Evolutionary conservation across 2,113 vertebrate genomes (phyloP).

Genomic region (Ailuropoda melanoleuca): DNA sequence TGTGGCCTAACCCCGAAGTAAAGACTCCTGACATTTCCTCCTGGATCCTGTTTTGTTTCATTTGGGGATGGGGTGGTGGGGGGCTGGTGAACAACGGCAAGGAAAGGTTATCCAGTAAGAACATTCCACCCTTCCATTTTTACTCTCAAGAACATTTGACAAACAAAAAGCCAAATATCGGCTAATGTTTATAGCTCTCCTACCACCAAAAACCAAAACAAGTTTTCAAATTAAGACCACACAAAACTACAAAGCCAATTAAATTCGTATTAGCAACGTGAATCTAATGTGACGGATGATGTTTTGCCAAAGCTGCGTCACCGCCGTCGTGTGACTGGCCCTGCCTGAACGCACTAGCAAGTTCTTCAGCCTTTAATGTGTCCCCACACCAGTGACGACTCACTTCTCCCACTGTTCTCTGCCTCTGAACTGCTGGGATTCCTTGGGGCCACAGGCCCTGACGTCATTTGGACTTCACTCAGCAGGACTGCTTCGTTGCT

Average conservation of each 20-base stretch:
- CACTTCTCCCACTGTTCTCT: background rate
- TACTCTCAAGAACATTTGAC: background rate
- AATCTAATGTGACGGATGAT: background rate
- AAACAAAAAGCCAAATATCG: conserved; percentile 22
- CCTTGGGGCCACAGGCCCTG: background rate
- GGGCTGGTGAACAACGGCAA: background rate
- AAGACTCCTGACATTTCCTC: background rate
- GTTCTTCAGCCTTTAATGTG: accelerated
- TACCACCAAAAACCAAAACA: conserved; percentile 43
- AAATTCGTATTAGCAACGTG: background rate
- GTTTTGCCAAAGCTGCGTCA: background rate
- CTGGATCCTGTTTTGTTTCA: background rate
- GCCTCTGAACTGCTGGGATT: background rate
- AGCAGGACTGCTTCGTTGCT: background rate
- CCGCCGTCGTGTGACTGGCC: background rate
- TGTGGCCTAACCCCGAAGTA: background rate
- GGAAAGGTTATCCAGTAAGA: background rate
- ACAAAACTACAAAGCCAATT: background rate
- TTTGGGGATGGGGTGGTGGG: accelerated
- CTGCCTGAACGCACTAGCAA: background rate
- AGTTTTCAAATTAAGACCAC: conserved; percentile 35
- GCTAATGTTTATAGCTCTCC: conserved; percentile 5
- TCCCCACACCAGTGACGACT: background rate
- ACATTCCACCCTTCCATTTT: background rate
- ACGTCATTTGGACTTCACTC: background rate